A percentile compares a stretch with the other conserved stretches of the same genome.
These are phyloP conservation scores for Pinctada fucata DNA, from an alignment of 2,888 invertebrate genomes.

Conservation along the genomic window DNA sequence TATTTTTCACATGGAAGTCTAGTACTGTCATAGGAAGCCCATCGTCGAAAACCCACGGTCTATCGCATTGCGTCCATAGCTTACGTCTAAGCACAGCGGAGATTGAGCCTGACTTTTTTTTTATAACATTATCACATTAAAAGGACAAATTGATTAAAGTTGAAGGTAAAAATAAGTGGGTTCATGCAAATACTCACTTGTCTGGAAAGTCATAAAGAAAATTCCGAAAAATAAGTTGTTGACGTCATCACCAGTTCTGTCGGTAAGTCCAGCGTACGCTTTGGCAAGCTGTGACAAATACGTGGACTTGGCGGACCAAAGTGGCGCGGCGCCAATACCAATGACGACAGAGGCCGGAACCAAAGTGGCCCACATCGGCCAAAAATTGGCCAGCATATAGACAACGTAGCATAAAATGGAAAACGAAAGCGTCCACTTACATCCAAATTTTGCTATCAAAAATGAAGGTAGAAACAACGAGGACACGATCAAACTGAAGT, in stretches of 20 bases:
- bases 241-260: conserved; percentile 89
- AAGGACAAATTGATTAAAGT: too few relatives aligned
- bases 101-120: too few relatives aligned
- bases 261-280: conserved; percentile 89
- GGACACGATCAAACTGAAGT: conserved; percentile 93
- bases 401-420: conserved; percentile 95
- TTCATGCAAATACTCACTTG: conserved; percentile 92
- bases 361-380: conserved; percentile 89
- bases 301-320: conserved; percentile 98
- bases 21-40: too few relatives aligned
- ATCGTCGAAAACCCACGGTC: too few relatives aligned
- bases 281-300: conserved; percentile 90
- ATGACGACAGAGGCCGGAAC: conserved; percentile 89
- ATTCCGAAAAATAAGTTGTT: conserved; percentile 98
- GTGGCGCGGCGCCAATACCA: conserved; percentile 95
- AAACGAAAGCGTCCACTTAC: conserved; percentile 95
- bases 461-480: conserved; percentile 88
- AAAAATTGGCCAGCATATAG: conserved; percentile 95
- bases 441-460: conserved; percentile 83
- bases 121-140: too few relatives aligned
- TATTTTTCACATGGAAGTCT: too few relatives aligned
- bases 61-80: too few relatives aligned
- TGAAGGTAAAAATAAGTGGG: too few relatives aligned
- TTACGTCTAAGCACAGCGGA: too few relatives aligned
- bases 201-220: conserved; percentile 98